A percentile compares a stretch with the other conserved stretches of the same genome.
Evolutionary conservation across 2,113 vertebrate species (phyloP).

Genomic region (Calypte anna): DNA sequence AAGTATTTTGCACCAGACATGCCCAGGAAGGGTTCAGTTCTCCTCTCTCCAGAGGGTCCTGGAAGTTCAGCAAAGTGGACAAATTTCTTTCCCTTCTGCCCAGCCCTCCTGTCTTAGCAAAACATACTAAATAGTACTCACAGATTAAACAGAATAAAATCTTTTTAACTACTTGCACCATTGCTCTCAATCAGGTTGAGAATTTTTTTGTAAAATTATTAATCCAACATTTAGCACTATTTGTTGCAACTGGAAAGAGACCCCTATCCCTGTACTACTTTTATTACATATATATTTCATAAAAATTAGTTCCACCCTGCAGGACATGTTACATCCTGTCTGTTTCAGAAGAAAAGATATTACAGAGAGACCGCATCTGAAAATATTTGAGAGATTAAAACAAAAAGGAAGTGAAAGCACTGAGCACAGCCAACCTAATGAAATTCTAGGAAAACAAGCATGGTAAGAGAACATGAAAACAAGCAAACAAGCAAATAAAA

Average conservation of each 20-base stretch:
- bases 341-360: not conserved
- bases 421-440: not conserved
- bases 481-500: not conserved
- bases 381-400: not conserved
- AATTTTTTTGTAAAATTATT: not conserved
- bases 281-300: not conserved
- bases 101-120: not conserved
- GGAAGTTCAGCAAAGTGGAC: not conserved
- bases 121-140: not conserved
- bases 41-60: not conserved
- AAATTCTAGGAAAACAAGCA: not conserved
- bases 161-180: not conserved
- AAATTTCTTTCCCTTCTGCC: not conserved
- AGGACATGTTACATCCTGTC: not conserved
- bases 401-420: not conserved
- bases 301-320: not conserved
- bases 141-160: not conserved
- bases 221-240: not conserved
- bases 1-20: rapidly evolving
- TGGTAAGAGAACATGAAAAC: not conserved
- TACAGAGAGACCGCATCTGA: not conserved
- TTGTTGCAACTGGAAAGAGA: not conserved
- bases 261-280: not conserved
- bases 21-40: not conserved
- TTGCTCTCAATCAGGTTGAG: not conserved